Evolutionary conservation across 2,888 invertebrate genomes (phyloP), one percentile per base, ranked within the genome.

Genomic region (Dryadula phaetusa): DNA sequence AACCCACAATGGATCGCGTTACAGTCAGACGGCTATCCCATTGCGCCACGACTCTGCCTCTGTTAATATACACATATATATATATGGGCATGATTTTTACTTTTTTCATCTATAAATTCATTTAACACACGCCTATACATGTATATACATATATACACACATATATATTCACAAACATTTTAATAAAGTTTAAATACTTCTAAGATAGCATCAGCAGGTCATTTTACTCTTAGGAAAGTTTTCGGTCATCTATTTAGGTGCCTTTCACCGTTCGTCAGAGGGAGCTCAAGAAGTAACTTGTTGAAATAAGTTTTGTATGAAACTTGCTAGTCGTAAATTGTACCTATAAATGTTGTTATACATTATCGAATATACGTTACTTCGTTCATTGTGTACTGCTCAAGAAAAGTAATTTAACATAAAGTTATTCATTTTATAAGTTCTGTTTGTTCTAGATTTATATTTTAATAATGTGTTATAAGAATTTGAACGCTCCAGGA

Each of bases 191-290:
- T 37, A 47, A 56, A 56, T 20, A 22, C 14, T 46, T 46, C 16
- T 7, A 8, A 56, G 54, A 64, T 64, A 22, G 37, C 47, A 64
- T 64, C 56, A 56, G 47, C 40, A 40, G 37, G 47, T 56, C 54
- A 56, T 40, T 64, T 64, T n/a, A 7, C 20, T 20, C 25, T 64
- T 64, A 20, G 56, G 40, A 64, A 64, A 64, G 47, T 64, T 64
- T 64, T 64, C 56, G 46, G 64, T 16, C 46, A 56, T 64, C 64
- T 56, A 64, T 64, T 64, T 56, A 64, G 64, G 34, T 42, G 18
- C 47, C 25, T 58, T 64, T 64, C 64, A 64, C 54, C 37, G 56
- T 56, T 47, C 56, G 56, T 56, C 46, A 56, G 54, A 34, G 25
- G 18, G 25, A 34, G 47, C 37, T 22, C 16, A 20, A 53, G 42